A percentile compares a stretch with the other conserved stretches of the same genome.
Conservation (phyloP, 2,113 vertebrate species). For the Xiphophorus couchianus region DNA sequence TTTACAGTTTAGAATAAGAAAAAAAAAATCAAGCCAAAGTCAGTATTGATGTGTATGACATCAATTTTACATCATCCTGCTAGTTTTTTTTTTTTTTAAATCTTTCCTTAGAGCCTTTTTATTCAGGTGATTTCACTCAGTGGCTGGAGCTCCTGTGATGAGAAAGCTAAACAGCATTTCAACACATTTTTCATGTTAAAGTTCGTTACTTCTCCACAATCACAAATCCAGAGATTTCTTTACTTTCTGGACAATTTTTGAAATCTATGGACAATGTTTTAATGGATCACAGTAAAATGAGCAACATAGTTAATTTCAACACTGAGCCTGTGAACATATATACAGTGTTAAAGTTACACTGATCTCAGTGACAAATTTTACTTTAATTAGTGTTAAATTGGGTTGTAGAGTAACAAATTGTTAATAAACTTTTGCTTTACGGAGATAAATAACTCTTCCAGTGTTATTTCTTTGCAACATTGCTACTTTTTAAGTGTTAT, state of each 20-base stretch:
- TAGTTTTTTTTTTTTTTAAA: background rate
- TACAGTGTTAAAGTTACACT: no score
- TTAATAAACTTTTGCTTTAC: no score
- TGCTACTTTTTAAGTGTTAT: no score
- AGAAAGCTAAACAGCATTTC: background rate
- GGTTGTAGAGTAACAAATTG: no score
- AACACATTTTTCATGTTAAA: background rate
- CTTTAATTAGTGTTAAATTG: no score
- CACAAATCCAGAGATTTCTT: no score
- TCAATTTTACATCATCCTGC: slow-evolving; percentile 14
- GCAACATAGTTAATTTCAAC: no score
- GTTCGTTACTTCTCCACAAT: background rate
- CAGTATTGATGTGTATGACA: background rate
- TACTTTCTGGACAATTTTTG: background rate
- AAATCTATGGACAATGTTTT: background rate
- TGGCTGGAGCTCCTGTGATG: background rate
- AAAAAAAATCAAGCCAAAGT: background rate
- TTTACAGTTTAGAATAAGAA: background rate
- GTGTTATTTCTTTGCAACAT: no score
- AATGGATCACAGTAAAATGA: background rate
- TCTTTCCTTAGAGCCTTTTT: background rate
- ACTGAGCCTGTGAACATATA: no score
- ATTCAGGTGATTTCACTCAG: background rate
- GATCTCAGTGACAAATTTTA: no score
- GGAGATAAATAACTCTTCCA: no score